These are phyloP conservation scores for Prionailurus viverrinus DNA, from an alignment of 2,113 vertebrate species.

Conservation along the genomic window DNA sequence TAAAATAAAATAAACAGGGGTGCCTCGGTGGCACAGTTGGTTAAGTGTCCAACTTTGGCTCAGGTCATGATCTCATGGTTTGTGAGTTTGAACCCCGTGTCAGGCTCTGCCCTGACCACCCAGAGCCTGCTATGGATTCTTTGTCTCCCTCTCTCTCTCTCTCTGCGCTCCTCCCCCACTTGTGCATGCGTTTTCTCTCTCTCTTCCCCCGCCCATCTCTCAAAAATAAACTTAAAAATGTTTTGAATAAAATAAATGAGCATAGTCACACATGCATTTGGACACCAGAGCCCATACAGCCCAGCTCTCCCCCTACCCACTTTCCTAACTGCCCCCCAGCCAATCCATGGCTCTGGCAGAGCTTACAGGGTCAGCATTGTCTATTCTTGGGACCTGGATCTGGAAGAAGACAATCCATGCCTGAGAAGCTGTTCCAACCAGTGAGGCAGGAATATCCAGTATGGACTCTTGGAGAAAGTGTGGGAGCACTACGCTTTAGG, in stretches of 20 bases:
- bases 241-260: neutral
- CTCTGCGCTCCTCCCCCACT: too few species aligned
- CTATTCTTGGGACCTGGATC: neutral
- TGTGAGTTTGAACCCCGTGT: too few species aligned
- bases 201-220: too few species aligned
- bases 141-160: too few species aligned
- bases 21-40: too few species aligned
- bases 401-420: neutral
- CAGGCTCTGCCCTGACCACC: too few species aligned
- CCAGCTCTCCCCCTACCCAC: neutral
- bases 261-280: neutral
- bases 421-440: neutral
- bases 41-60: too few species aligned
- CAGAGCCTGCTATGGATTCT: too few species aligned
- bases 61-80: too few species aligned
- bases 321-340: neutral
- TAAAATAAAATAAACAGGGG: too few species aligned
- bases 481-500: neutral
- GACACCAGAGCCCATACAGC: neutral
- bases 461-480: neutral
- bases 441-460: neutral
- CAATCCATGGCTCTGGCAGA: neutral
- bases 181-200: too few species aligned
- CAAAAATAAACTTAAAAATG: too few species aligned
- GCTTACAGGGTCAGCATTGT: accelerated